Evolutionary conservation across 2,797 vertebrate species (phyloP), one percentile per base, ranked within the genome.

Genomic region (Lophotriccus pileatus): DNA sequence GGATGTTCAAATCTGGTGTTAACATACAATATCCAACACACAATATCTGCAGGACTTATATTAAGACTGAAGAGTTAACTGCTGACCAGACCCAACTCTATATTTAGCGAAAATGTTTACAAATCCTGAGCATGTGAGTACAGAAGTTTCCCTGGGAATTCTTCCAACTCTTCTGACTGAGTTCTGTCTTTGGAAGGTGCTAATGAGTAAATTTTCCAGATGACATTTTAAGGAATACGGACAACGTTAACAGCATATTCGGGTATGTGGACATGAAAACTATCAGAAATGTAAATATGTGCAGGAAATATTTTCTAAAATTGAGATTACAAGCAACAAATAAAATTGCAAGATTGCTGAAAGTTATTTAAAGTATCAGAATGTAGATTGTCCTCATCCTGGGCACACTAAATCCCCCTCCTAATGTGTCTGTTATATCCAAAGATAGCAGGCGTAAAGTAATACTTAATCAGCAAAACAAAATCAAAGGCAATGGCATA

Each of bases 21-120:
- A 67, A 55, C 11, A 2, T 2, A 3, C 10, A 30, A 0, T 43
- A 49, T 60, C 19, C 55, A 41, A 53, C 32, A 23, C 1, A 4
- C 22, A 27, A 0, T 46, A 58, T 70, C 30, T 85, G 41, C 41
- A 70, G 60, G 44, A 50, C 55, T 68, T 80, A 64, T 23, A 37
- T 28, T 23, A 28, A 73, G 50, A 52, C 58, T 72, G 58, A 78
- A 69, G 69, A 62, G 46, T 94, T 95, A 90, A 91, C 63, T 84
- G 59, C 62, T 75, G 58, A 58, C 53, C 39, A 72, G 43, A 66
- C 28, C 12, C 43, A 83, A 25, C 32, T 60, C 87, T 94, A 55
- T 83, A 84, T 91, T 88, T 95, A 96, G 79, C 91, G 49, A 30
- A 86, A 86, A 74, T 52, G 47, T 94, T 95, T 84, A 91, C 58